Evolutionary conservation across 2,888 invertebrate species (phyloP), one percentile per base, ranked within the genome.

Genomic region (Agonum fuliginosum): DNA sequence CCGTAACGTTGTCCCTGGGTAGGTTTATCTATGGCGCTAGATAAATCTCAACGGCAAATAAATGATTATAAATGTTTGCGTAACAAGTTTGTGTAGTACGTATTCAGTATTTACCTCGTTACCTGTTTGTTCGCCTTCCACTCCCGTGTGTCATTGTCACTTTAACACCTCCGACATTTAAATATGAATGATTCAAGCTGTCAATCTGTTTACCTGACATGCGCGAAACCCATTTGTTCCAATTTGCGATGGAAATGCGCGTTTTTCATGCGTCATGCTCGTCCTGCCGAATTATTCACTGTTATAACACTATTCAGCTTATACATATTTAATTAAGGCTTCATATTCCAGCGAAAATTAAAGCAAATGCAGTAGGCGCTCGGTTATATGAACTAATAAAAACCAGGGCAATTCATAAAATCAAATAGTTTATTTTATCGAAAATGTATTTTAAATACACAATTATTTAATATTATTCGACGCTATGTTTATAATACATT

Each of bases 101-200:
- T 62, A 34, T 62, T 34, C 62, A 62, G 62, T 62, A 62, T 62
- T 62, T 62, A 62, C 62, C 62, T 62, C 62, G 62, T 62, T 62
- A 62, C 62, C 62, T 62, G 54, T 54, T 54, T 54, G 54, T 27
- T 54, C 54, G 54, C 54, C 54, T 54, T 62, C 19, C 62, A 34
- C 34, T 62, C 34, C 19, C 62, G 58, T 62, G 65, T 41, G 62
- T 62, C 27, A 74, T 62, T 74, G 74, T 74, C 74, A 74, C 24
- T 37, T 74, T 74, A 74, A 74, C 62, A 74, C 43, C 74, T 27
- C 62, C 74, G 62, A 58, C 74, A 62, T 74, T 62, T 74, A 58
- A 62, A 74, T 62, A 74, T 74, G 74, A 74, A 74, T 74, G 27
- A 74, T 74, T 74, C 74, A 74, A 27, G 20, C 46, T 74, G 74